Conservation (phyloP, 2,113 vertebrate species). For the Elephas maximus region DNA sequence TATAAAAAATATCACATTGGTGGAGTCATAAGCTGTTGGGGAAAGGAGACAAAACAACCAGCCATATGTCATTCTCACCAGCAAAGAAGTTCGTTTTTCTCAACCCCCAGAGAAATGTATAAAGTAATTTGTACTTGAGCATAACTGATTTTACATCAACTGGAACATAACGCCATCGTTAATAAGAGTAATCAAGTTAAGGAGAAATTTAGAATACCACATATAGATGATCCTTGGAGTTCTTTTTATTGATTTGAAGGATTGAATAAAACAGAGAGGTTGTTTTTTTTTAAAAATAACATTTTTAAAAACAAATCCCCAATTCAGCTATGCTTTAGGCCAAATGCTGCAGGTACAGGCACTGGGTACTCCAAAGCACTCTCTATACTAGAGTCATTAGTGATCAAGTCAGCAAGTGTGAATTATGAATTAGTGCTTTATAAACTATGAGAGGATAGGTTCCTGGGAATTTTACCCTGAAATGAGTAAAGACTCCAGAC, state of each 20-base stretch:
- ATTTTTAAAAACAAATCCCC: neutral
- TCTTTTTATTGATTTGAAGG: conserved; percentile 38
- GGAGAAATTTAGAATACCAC: neutral
- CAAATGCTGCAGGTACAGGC: neutral
- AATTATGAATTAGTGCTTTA: conserved; percentile 40
- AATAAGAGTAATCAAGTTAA: conserved; percentile 13
- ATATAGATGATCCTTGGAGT: neutral
- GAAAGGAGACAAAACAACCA: neutral
- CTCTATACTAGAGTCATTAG: neutral
- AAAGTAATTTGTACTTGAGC: neutral
- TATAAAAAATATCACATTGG: neutral
- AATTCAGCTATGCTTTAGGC: neutral
- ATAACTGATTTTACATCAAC: neutral
- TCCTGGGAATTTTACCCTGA: neutral
- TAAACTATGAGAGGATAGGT: neutral
- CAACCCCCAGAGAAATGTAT: neutral
- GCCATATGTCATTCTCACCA: neutral
- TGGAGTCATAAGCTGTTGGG: neutral
- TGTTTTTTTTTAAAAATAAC: neutral
- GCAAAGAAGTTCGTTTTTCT: neutral
- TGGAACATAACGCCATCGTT: neutral
- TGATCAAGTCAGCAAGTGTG: neutral
- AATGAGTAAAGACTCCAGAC: neutral
- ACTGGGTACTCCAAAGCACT: neutral
- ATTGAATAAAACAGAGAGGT: neutral